Evolutionary conservation across 1,140 invertebrate species (phyloP).

Genomic region (Aphidius gifuensis): DNA sequence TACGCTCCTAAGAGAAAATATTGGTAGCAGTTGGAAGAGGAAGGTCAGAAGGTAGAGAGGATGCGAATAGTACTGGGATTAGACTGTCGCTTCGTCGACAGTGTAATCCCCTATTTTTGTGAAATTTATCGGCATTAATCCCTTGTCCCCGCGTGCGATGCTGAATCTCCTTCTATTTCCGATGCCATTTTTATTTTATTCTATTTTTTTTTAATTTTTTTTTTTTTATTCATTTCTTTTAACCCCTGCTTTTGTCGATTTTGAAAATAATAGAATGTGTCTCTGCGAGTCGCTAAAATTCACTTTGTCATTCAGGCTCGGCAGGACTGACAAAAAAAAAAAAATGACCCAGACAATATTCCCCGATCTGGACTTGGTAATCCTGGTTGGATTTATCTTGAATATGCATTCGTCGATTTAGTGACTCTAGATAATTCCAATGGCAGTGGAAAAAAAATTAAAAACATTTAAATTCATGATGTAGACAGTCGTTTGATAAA

Average conservation of each 20-base stretch:
- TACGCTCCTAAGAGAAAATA: constrained; percentile 10
- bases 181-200: constrained; percentile 25
- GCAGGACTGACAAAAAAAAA: background rate
- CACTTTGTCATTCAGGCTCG: constrained; percentile 6
- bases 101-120: constrained; percentile 56
- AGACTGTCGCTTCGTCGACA: constrained; percentile 53
- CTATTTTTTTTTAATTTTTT: constrained; percentile 3
- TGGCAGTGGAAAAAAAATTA: background rate
- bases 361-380: constrained; percentile 29
- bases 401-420: constrained; percentile 46
- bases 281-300: constrained; percentile 16
- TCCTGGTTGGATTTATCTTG: constrained; percentile 49
- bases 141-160: constrained; percentile 33
- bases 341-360: constrained; percentile 3
- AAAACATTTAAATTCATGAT: background rate
- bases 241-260: constrained; percentile 37
- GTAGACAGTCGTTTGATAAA: background rate
- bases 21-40: constrained; percentile 20
- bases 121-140: constrained; percentile 58
- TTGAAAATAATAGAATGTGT: constrained; percentile 47
- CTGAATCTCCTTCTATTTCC: constrained; percentile 21
- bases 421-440: constrained; percentile 1
- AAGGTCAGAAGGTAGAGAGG: constrained; percentile 28
- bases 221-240: constrained; percentile 21
- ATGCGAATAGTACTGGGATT: constrained; percentile 43